Base-by-base conservation (phyloP, 2,113 vertebrate genomes). In the Saccopteryx bilineata region DNA sequence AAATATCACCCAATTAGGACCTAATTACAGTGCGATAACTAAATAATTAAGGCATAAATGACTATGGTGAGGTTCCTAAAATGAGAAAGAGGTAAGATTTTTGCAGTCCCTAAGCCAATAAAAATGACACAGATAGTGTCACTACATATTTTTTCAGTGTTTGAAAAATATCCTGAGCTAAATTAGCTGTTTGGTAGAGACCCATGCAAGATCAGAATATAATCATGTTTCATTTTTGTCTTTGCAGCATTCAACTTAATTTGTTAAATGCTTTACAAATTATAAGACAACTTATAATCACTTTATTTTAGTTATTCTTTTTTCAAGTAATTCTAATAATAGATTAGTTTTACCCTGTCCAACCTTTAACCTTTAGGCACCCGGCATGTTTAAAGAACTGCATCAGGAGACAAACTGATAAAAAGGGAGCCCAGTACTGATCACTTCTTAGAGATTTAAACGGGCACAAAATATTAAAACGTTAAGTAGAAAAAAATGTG, bases 231-330 rank as follows among this genome's bases (percentile, higher is more conserved):
- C 82, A 94, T 61, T 92, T 92, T 96, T 89, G 94, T 95, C 78
- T 75, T 96, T 97, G 66, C 46, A 98, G 91, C 24, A 54, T 96
- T 96, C 96, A 98, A 97, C 46, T 95, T 97, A 96, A 97, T 97
- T 97, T 93, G 79, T 93, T 97, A 97, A 97, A 97, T 97, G 94
- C 17, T 28, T 98, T 96, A 69, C 46, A 97, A 98, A 97, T 95
- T 95, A 88, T 0, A 0, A 96, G n/a, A 74, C 28, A 96, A 90
- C 56, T 85, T 85, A 87, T 96, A 96, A 46, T 92, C 54, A 33
- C 94, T 98, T 93, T 93, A 86, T 86, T 98, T 96, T 76, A 85
- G 83, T 94, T 95, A 61, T 48, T 81, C 10, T 33, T 96, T 96
- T 23, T 81, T 96, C 28, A 83, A 66, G 72, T 74, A 95, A 82